These are phyloP conservation scores for Thymallus thymallus DNA, from an alignment of 2,113 vertebrate genomes.

Conservation along the genomic window DNA sequence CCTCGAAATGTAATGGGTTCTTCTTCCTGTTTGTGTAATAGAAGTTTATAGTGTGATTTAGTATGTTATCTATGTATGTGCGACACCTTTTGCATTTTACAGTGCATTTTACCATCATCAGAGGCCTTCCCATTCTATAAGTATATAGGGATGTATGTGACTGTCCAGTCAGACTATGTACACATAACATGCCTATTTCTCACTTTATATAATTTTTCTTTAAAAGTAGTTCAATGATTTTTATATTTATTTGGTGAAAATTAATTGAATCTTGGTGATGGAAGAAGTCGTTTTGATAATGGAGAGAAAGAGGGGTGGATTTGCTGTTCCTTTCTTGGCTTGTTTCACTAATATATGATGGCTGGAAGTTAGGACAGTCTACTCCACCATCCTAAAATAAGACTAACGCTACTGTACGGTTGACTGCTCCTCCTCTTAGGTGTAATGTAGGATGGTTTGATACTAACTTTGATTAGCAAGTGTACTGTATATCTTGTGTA, in stretches of 20 bases:
- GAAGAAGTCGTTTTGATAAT: background rate
- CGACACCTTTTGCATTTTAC: too few species aligned
- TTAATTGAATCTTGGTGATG: background rate
- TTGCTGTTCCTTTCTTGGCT: background rate
- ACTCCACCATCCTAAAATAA: background rate
- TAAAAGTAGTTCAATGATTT: background rate
- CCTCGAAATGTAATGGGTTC: background rate
- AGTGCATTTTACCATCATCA: constrained; percentile 58
- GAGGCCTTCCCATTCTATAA: constrained; percentile 57
- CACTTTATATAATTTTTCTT: background rate
- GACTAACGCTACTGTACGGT: background rate
- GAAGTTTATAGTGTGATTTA: background rate
- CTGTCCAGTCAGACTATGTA: background rate
- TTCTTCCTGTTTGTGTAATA: background rate
- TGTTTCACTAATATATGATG: background rate
- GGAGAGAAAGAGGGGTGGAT: background rate
- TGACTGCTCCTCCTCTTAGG: background rate
- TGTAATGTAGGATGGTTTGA: background rate
- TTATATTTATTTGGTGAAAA: background rate
- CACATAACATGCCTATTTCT: background rate
- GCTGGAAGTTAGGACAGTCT: too few species aligned
- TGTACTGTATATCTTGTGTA: background rate
- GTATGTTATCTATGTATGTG: constrained; percentile 22
- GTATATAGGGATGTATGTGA: too few species aligned
- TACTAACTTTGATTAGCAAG: background rate